phyloP scores from a whole-genome alignment of 2,113 vertebrate genomes.

The Raja brachyura region DNA sequence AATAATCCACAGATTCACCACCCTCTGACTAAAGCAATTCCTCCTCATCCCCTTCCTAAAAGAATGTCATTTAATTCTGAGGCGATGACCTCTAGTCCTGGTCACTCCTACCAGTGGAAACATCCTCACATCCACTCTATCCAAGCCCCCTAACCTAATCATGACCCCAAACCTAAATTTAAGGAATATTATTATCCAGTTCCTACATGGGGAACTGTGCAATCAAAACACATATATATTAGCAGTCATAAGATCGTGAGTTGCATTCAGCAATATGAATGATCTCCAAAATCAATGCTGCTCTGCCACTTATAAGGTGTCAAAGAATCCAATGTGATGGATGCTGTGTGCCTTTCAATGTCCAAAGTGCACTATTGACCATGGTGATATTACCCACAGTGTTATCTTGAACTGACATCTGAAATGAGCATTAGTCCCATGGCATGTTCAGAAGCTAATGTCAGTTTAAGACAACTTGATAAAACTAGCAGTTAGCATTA shows the following conservation, averaged over 20 bases:
- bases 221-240: not conserved
- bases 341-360: not conserved
- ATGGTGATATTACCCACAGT: too few species aligned
- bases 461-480: not conserved
- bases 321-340: not conserved
- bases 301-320: not conserved
- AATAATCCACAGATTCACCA: too few species aligned
- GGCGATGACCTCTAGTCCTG: too few species aligned
- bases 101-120: too few species aligned
- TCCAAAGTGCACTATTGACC: too few species aligned
- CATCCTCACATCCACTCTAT: too few species aligned
- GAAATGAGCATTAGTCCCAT: not conserved
- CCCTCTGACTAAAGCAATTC: too few species aligned
- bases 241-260: not conserved
- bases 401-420: too few species aligned
- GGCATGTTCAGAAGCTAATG: not conserved
- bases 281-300: not conserved
- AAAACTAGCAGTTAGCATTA: not conserved
- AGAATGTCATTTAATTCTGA: too few species aligned
- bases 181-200: not conserved
- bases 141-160: too few species aligned
- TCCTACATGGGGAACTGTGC: not conserved
- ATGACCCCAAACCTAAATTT: not conserved
- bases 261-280: not conserved
- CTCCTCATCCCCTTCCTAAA: too few species aligned